These are phyloP conservation scores for Lepilemur septentrionalis DNA, from an alignment of 2,797 vertebrate genomes.

Conservation along the genomic window DNA sequence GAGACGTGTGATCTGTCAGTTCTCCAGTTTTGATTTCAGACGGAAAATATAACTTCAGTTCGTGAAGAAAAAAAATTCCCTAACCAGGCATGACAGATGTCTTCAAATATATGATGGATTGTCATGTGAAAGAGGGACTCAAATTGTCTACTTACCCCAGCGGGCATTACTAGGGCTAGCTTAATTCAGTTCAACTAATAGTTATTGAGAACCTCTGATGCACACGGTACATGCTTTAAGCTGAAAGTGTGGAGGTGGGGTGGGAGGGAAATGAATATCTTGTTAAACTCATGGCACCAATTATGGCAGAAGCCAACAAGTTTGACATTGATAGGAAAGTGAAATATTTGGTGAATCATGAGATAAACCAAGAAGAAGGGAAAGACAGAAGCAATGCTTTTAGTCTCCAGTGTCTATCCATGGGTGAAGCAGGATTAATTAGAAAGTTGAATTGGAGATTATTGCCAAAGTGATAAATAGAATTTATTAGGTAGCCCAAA, in stretches of 20 bases:
- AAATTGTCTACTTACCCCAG: background rate
- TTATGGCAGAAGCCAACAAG: slow-evolving; percentile 27
- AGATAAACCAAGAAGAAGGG: background rate
- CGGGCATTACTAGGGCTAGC: background rate
- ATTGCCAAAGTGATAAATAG: background rate
- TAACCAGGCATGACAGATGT: background rate
- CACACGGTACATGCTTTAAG: background rate
- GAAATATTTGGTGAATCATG: background rate
- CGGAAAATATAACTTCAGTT: slow-evolving; percentile 17
- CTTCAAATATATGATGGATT: slow-evolving; percentile 47
- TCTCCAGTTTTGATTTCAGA: slow-evolving; percentile 44
- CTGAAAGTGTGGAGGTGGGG: background rate
- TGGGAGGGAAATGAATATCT: background rate
- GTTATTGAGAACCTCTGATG: background rate
- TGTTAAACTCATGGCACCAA: background rate
- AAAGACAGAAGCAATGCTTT: background rate
- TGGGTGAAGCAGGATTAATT: background rate
- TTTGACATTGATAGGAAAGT: slow-evolving; percentile 1
- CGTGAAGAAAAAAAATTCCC: slow-evolving; percentile 31
- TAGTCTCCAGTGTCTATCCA: background rate
- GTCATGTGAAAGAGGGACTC: background rate
- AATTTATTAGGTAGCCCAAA: slow-evolving; percentile 18
- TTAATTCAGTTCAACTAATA: background rate
- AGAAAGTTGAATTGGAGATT: slow-evolving; percentile 2
- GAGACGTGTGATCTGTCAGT: slow-evolving; percentile 20